Base-by-base conservation (phyloP, 2,888 invertebrate species). In the Drosophila borealis region DNA sequence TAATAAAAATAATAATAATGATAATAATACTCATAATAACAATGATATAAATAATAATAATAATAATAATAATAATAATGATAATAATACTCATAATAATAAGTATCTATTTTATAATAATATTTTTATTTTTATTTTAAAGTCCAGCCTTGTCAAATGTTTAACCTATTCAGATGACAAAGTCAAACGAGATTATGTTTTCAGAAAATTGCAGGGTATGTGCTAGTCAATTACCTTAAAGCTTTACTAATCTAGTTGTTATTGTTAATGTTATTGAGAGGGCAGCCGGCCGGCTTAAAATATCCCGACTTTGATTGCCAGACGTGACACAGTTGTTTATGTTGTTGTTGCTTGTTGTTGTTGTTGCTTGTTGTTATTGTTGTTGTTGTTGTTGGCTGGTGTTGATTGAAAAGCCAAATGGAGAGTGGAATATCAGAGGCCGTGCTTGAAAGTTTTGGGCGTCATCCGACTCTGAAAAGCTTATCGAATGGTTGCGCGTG, bases 271-370 rank as follows among this genome's bases (percentile, higher is more conserved):
- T 42, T 54, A 13, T 51, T 25, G 14, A 4, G n/a, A 21, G 44
- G 21, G 19, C 21, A 36, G 36, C 36, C 13, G 36, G 36, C 36
- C 29, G 5, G 19, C 41, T 42, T 10, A 29, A 46, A 46, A 29
- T 46, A 33, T 29, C 48, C 48, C 34, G 5, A 37, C 19, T 50
- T 50, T 37, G 37, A 50, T 50, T 17, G 48, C 48, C 48, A 48
- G 33, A 17, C 48, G 48, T 34, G 48, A 48, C 33, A 34, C 48
- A 48, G 14, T 13, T 33, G 49, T 13, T 13, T 11, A 9, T 49
- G 36, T 33, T 19, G 48, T 25, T 33, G 36, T 13, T 34, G 36
- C 17, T 36, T 49, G 49, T 3, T 0, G 25, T 3, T 21, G 34
- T 10, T 14, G 46, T 17, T 48, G 4, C 13, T 37, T 37, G 46